These are phyloP conservation scores for Whitmania pigra DNA, from an alignment of 1,140 invertebrate genomes.

Conservation along the genomic window DNA sequence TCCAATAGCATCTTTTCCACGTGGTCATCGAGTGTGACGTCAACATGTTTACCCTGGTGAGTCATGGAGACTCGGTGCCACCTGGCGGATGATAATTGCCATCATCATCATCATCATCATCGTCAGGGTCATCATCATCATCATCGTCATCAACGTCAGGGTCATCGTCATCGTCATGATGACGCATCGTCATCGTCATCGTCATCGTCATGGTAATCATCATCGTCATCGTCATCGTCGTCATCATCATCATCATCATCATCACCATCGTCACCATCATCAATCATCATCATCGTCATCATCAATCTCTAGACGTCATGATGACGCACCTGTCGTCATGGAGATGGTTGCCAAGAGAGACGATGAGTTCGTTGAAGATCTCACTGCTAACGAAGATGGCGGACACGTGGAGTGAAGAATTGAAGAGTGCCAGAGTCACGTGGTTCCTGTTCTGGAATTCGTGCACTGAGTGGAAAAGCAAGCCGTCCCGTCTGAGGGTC, in stretches of 20 bases:
- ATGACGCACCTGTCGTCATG: not conserved
- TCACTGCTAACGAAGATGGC: conserved; percentile 8
- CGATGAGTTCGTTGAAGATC: conserved; percentile 11
- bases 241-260: no score
- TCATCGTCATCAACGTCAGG: no score
- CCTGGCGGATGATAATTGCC: not conserved
- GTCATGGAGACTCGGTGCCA: conserved; percentile 11
- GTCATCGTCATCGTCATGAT: no score
- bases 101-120: no score
- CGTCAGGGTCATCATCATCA: no score
- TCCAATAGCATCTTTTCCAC: conserved; percentile 9
- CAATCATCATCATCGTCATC: no score
- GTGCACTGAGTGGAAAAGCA: not conserved
- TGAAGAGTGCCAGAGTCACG: conserved; percentile 7
- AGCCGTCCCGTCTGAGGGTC: no score
- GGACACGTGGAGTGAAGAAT: conserved; percentile 11
- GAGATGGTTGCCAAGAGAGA: conserved; percentile 1
- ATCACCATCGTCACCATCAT: no score
- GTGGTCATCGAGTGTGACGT: not conserved
- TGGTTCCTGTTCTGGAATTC: not conserved
- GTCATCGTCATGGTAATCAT: no score
- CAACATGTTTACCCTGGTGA: not conserved
- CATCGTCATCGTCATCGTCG: no score
- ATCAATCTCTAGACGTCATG: no score
- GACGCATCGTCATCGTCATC: no score